A percentile compares a stretch with the other conserved stretches of the same genome.
Conservation (phyloP, 1,140 invertebrate genomes). For the Penaeus chinensis region DNA sequence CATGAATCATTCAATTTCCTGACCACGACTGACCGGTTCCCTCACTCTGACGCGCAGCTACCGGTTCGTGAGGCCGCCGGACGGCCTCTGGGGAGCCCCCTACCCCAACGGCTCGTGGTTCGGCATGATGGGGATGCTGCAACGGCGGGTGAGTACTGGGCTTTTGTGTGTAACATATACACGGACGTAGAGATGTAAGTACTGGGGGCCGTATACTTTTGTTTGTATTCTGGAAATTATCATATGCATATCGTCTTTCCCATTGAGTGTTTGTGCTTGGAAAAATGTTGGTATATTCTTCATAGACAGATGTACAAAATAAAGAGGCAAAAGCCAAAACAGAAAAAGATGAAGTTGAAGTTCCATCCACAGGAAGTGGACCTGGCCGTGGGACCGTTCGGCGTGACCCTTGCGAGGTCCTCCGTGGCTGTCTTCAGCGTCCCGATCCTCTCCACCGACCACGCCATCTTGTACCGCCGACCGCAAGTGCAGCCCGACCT, state of each 20-base stretch:
- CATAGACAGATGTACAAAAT: neutral
- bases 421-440: constrained; percentile 41
- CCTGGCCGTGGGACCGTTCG: constrained; percentile 36
- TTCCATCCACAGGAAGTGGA: constrained; percentile 36
- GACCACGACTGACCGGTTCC: no score
- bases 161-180: neutral
- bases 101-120: constrained; percentile 46
- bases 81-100: constrained; percentile 35
- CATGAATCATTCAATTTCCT: no score
- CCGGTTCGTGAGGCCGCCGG: constrained; percentile 24
- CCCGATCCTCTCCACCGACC: constrained; percentile 34
- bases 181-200: no score
- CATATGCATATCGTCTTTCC: no score
- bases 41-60: neutral
- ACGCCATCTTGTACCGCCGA: constrained; percentile 27
- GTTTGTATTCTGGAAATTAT: no score
- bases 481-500: constrained; percentile 42
- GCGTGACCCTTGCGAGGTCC: constrained; percentile 16
- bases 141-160: constrained; percentile 25
- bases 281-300: neutral
- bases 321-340: neutral
- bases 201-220: no score
- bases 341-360: neutral
- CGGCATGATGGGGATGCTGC: constrained; percentile 45
- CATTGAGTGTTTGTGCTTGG: no score